Evolutionary conservation across 1,140 invertebrate species (phyloP), one percentile per base, ranked within the genome.

Genomic region (Lamellibrachia luymesi): DNA sequence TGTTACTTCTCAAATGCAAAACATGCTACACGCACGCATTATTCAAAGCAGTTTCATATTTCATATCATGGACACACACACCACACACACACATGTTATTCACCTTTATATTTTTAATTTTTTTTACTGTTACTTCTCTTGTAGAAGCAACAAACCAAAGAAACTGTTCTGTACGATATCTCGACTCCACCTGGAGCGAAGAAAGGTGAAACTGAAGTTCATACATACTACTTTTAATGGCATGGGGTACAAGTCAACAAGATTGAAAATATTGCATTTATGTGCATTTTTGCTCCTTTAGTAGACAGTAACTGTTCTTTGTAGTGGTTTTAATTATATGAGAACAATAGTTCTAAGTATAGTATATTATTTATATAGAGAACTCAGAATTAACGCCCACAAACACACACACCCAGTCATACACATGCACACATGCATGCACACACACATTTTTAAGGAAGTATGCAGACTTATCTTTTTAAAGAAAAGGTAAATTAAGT

Each of bases 131-230:
- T 80, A 80, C 64, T 80, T 80, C 64, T 80, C 64, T 80, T 80
- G 17, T 22, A 80, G 64, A 80, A 80, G n/a, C 91, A 91, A 51
- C 91, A 13, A 10, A n/a, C 13, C 49, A 51, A 91, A 91, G 51
- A 91, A 27, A 4, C 91, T 17, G 17, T 51, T n/a, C 49, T 51
- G 7, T 91, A 91, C 17, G 91, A 91, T 91, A 50, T 91, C 5
- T 25, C 91, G 27, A 91, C 91, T 50, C 91, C 13, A 91, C 91
- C 91, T 25, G 91, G 91, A 91, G 25, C 13, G 25, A 91, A 91
- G n/a, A 91, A 91, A 91, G 91, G 91, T 91, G 17, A 80, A 8
- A 22, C 27, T 91, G 25, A 25, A 7, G n/a, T 80, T 22, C 25
- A 22, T 4, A 80, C 38, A 38, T 38, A 38, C 38, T 38, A 38